Conservation (phyloP, 2,113 vertebrate genomes). For the Ciconia maguari region DNA sequence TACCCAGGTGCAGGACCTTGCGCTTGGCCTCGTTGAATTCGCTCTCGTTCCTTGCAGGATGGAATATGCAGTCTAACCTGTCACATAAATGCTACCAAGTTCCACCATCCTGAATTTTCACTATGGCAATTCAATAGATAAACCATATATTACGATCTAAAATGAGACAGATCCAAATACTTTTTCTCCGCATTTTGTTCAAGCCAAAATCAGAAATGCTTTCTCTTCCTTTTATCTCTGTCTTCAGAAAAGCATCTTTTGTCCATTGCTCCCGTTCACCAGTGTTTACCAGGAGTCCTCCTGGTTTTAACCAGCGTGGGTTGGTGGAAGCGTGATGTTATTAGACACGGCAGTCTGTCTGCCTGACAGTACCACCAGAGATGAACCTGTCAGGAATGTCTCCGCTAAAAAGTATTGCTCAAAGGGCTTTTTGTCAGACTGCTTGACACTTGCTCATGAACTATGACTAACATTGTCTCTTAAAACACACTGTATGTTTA, state of each 20-base stretch:
- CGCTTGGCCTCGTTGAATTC: background rate
- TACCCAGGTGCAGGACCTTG: accelerated
- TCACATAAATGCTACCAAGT: background rate
- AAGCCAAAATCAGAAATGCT: background rate
- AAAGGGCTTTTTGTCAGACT: constrained; percentile 6
- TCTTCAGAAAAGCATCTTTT: background rate
- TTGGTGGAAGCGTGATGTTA: background rate
- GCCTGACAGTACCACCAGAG: background rate
- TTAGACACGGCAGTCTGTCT: background rate
- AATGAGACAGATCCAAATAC: background rate
- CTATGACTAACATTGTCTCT: constrained; percentile 12
- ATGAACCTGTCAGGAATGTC: background rate
- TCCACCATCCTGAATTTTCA: background rate
- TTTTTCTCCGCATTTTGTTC: background rate
- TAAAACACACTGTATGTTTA: constrained; percentile 27
- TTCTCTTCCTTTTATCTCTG: background rate
- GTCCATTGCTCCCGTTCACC: background rate
- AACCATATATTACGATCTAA: background rate
- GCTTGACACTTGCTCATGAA: constrained; percentile 30
- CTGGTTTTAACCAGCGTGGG: background rate
- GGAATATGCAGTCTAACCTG: background rate
- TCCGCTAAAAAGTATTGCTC: background rate
- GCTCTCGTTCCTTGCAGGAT: background rate
- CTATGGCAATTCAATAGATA: background rate
- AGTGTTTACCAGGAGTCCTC: accelerated